Conservation (phyloP, 1,140 invertebrate species). For the Camponotus vicinus region DNA sequence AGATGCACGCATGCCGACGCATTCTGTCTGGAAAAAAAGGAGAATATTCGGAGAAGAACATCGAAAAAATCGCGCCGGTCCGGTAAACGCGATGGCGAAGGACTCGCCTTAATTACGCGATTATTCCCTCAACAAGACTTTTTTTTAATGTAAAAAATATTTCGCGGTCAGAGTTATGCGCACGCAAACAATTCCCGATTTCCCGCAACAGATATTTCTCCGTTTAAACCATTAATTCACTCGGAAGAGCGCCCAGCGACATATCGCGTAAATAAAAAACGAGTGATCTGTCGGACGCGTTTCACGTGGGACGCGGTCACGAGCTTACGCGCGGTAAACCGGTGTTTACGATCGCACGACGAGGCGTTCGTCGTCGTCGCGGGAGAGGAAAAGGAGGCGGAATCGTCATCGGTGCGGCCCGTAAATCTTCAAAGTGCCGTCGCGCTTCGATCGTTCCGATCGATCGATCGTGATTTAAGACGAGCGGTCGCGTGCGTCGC, state of each 20-base stretch:
- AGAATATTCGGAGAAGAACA: neutral
- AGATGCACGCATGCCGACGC: neutral
- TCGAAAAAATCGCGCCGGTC: neutral
- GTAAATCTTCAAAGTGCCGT: slow-evolving; percentile 41
- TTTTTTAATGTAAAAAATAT: slow-evolving; percentile 18
- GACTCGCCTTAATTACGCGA: slow-evolving; percentile 19
- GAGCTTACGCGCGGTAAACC: slow-evolving; percentile 13
- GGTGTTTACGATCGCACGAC: slow-evolving; percentile 17
- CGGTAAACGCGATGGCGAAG: neutral
- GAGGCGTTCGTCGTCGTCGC: neutral
- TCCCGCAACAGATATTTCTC: neutral
- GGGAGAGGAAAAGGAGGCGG: neutral
- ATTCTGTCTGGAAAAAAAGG: neutral
- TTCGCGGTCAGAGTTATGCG: neutral
- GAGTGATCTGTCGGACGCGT: slow-evolving; percentile 1
- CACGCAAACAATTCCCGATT: slow-evolving; percentile 25
- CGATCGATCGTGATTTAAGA: slow-evolving; percentile 62
- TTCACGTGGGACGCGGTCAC: slow-evolving; percentile 10
- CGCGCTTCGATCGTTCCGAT: slow-evolving; percentile 47
- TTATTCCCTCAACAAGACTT: slow-evolving; percentile 1
- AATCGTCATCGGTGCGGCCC: neutral
- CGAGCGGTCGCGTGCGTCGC: slow-evolving; percentile 66
- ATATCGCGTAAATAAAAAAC: neutral
- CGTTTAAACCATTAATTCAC: neutral
- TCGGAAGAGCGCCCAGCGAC: neutral